Percentiles rank a stretch among this genome's conserved stretches.
phyloP scores from a whole-genome alignment of 2,797 vertebrate genomes.

The Channallabes apus region DNA sequence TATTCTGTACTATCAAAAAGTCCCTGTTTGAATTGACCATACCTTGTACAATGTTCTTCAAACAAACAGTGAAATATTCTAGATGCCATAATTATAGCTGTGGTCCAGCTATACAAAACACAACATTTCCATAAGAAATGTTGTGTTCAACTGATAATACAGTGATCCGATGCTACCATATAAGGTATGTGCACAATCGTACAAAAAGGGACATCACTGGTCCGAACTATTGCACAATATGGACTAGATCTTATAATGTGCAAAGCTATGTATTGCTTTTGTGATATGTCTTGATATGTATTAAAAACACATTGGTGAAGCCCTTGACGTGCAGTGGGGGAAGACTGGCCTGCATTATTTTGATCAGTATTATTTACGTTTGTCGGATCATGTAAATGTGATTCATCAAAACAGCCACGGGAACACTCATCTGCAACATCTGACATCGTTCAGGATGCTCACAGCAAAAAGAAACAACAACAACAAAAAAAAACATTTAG shows the following conservation, averaged over 20 bases:
- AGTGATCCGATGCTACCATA: background rate
- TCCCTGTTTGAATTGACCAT: too few relatives aligned
- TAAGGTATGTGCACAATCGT: background rate
- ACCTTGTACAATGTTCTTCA: background rate
- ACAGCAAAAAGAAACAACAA: background rate
- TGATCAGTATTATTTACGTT: conserved; percentile 39
- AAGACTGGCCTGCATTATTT: conserved; percentile 28
- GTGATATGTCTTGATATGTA: conserved; percentile 18
- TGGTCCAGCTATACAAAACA: background rate
- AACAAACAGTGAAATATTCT: background rate
- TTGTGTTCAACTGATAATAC: background rate
- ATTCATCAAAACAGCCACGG: conserved; percentile 36
- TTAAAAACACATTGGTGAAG: conserved; percentile 32
- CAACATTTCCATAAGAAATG: background rate
- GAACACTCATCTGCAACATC: conserved; percentile 32
- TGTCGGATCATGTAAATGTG: conserved; percentile 39
- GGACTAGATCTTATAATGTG: background rate
- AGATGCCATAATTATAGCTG: background rate
- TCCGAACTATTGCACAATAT: background rate
- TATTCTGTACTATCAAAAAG: too few relatives aligned
- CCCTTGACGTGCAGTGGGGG: conserved; percentile 21
- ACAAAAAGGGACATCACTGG: background rate
- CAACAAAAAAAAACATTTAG: background rate
- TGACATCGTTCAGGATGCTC: conserved; percentile 31
- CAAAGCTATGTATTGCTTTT: background rate